Evolutionary conservation across 2,888 invertebrate genomes (phyloP).

Genomic region (Dryocosmus kuriphilus): DNA sequence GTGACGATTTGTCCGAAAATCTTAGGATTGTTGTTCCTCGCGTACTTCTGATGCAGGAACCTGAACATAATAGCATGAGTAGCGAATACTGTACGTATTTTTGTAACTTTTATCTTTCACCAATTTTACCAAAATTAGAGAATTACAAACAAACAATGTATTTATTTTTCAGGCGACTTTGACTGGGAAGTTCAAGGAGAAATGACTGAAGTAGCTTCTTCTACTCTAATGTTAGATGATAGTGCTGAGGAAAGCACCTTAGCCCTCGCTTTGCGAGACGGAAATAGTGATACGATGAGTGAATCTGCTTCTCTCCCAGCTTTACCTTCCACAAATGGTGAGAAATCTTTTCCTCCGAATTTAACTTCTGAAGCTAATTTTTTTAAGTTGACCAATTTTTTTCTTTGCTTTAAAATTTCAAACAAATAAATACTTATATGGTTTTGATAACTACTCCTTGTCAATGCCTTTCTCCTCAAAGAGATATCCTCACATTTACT

Average conservation of each 20-base stretch:
- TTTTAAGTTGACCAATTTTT: conserved; percentile 1
- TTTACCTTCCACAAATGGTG: conserved; percentile 66
- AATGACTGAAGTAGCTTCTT: conserved; percentile 75
- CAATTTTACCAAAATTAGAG: no score
- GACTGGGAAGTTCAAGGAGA: conserved; percentile 86
- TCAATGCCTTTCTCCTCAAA: neutral
- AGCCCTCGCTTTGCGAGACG: conserved; percentile 54
- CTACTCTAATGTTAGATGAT: conserved; percentile 72
- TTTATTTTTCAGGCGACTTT: conserved; percentile 80
- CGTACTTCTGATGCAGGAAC: conserved; percentile 81
- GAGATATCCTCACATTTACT: neutral
- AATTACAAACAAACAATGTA: neutral
- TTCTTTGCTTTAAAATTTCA: neutral
- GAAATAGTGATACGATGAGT: conserved; percentile 60
- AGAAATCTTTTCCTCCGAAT: neutral
- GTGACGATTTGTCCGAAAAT: conserved; percentile 87
- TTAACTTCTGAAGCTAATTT: conserved; percentile 14
- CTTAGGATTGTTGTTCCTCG: conserved; percentile 84
- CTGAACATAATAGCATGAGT: conserved; percentile 78
- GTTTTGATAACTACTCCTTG: neutral
- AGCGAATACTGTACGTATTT: conserved; percentile 33
- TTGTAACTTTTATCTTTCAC: neutral
- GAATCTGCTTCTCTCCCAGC: conserved; percentile 66
- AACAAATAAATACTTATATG: neutral
- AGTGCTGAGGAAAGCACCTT: conserved; percentile 66